Conservation (phyloP, 2,113 vertebrate species). For the Lophius piscatorius region DNA sequence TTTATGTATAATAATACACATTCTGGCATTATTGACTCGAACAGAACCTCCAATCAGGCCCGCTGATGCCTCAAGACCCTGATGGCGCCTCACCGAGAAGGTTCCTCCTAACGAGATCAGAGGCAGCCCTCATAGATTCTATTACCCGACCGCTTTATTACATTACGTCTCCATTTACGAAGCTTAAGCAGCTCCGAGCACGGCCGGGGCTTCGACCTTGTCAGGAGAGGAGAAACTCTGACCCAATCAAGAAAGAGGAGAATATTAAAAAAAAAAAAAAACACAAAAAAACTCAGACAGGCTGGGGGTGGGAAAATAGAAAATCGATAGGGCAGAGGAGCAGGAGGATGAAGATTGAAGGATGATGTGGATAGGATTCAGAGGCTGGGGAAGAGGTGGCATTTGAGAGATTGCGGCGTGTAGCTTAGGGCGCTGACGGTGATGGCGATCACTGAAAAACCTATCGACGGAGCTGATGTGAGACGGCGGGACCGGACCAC, state of each 20-base stretch:
- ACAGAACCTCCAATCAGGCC: conserved; percentile 32
- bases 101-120: conserved; percentile 77
- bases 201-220: conserved; percentile 75
- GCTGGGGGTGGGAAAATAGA: conserved; percentile 65
- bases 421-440: conserved; percentile 41
- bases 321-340: conserved; percentile 75
- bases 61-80: conserved; percentile 35
- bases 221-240: conserved; percentile 75
- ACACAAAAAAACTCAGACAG: no score
- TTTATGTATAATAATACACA: no score
- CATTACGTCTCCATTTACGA: conserved; percentile 82
- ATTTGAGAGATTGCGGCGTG: conserved; percentile 52
- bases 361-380: conserved; percentile 66
- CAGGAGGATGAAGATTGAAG: conserved; percentile 75
- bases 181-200: conserved; percentile 75
- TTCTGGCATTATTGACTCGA: no score
- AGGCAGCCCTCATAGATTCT: conserved; percentile 76
- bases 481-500: no score
- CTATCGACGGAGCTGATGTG: conserved; percentile 42
- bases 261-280: no score
- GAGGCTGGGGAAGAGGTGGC: conserved; percentile 45
- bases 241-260: conserved; percentile 44
- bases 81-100: conserved; percentile 54
- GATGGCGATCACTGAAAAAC: conserved; percentile 49
- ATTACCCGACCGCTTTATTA: conserved; percentile 79